Conservation (phyloP, 2,797 vertebrate genomes). For the Anolis apletophallus region DNA sequence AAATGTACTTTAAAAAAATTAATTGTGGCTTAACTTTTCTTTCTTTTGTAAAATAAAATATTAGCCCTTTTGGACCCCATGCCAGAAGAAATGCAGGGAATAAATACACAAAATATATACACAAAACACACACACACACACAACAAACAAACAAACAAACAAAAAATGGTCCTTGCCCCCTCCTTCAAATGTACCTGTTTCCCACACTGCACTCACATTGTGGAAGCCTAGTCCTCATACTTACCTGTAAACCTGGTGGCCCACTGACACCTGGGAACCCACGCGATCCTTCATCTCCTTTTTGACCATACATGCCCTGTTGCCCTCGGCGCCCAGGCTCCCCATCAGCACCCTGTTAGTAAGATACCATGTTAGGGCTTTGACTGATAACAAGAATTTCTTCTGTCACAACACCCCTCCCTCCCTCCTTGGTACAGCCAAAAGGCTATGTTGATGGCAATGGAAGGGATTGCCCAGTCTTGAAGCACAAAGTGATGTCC, state of each 20-base stretch:
- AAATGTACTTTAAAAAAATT: too few relatives aligned
- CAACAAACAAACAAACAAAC: not conserved
- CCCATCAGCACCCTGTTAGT: constrained; percentile 86
- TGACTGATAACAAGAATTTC: too few relatives aligned
- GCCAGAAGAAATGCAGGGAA: not conserved
- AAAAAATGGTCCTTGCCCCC: too few relatives aligned
- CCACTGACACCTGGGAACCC: constrained; percentile 86
- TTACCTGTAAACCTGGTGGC: constrained; percentile 88
- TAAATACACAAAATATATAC: not conserved
- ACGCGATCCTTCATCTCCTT: constrained; percentile 90
- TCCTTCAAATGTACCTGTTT: too few relatives aligned
- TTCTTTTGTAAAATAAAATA: too few relatives aligned
- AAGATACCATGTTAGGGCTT: not conserved
- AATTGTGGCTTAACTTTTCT: too few relatives aligned
- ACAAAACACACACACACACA: too few relatives aligned
- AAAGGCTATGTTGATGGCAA: not conserved
- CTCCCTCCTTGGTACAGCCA: not conserved
- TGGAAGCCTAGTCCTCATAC: not conserved
- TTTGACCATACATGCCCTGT: constrained; percentile 91
- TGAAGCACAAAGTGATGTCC: not conserved
- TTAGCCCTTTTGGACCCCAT: too few relatives aligned
- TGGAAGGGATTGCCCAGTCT: not conserved
- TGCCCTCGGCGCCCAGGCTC: constrained; percentile 90
- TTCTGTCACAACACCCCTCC: too few relatives aligned
- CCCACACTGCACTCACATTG: not conserved